Evolutionary conservation across 2,113 vertebrate genomes (phyloP).

Genomic region (Syrmaticus mikado): DNA sequence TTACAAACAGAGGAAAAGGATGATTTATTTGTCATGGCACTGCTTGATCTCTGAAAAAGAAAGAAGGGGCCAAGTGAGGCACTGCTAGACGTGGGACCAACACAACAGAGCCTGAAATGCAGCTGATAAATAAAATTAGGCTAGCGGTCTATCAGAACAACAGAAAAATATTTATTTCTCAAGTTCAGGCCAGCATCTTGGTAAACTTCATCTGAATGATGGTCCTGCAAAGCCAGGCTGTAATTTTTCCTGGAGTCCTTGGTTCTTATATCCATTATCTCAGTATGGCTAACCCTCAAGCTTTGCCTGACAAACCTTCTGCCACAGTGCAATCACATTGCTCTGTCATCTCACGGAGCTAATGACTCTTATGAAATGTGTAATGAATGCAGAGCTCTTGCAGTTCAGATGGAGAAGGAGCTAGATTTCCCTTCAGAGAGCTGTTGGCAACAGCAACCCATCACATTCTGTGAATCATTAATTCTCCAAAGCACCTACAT

Average conservation of each 20-base stretch:
- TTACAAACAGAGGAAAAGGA: constrained; percentile 45
- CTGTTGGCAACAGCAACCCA: not conserved
- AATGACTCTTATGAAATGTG: not conserved
- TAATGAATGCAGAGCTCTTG: not conserved
- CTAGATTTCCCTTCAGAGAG: not conserved
- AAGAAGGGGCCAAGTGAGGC: not conserved
- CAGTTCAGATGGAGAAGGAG: not conserved
- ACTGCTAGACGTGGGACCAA: not conserved
- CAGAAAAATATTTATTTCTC: not conserved
- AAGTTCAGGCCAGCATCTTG: not conserved
- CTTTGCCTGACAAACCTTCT: not conserved
- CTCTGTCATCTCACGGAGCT: not conserved
- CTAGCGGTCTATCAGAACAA: not conserved
- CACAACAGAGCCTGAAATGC: not conserved
- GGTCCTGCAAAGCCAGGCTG: not conserved
- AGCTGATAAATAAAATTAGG: not conserved
- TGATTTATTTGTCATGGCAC: not conserved
- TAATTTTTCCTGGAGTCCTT: not conserved
- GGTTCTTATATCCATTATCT: not conserved
- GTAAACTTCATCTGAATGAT: not conserved
- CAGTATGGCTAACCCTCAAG: not conserved
- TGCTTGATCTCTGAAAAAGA: constrained; percentile 16
- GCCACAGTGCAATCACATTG: not conserved
- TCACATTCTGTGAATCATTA: not conserved
- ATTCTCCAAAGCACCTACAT: not conserved